phyloP scores from a whole-genome alignment of 2,888 invertebrate genomes.

The Gastrophysa polygoni region DNA sequence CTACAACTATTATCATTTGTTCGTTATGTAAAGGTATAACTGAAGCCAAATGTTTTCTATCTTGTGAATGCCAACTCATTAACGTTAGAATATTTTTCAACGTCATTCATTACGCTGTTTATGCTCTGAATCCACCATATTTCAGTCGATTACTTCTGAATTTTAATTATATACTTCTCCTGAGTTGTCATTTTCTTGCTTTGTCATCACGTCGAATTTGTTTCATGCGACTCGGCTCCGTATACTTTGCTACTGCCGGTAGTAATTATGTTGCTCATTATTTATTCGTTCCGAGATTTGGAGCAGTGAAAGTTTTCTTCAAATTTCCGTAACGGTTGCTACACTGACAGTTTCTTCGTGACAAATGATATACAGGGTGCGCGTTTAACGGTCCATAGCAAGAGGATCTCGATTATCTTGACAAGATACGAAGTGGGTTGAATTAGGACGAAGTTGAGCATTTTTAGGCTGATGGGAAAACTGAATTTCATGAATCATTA shows the following conservation, averaged over 20 bases:
- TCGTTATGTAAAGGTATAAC: not conserved
- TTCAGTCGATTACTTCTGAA: slow-evolving; percentile 29
- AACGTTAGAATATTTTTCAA: not conserved
- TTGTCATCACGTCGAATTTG: not conserved
- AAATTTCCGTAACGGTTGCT: not conserved
- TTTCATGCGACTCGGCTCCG: not conserved
- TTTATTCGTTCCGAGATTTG: not conserved
- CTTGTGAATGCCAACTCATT: not conserved
- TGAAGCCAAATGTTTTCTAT: not conserved
- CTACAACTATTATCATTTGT: too few species aligned
- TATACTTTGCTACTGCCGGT: not conserved
- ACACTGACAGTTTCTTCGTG: not conserved
- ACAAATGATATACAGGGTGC: too few species aligned
- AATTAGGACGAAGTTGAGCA: too few species aligned
- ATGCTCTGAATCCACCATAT: slow-evolving; percentile 9
- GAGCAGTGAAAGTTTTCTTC: not conserved
- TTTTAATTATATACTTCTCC: slow-evolving; percentile 18
- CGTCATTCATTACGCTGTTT: not conserved
- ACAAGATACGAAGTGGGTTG: too few species aligned
- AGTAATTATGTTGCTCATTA: not conserved
- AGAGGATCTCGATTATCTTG: too few species aligned
- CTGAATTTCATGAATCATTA: too few species aligned
- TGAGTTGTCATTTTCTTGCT: slow-evolving; percentile 17
- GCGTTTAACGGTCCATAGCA: too few species aligned
- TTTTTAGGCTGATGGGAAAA: too few species aligned